A percentile compares a stretch with the other conserved stretches of the same genome.
Evolutionary conservation across 1,140 invertebrate genomes (phyloP).

Genomic region (Acromyrmex heyeri): DNA sequence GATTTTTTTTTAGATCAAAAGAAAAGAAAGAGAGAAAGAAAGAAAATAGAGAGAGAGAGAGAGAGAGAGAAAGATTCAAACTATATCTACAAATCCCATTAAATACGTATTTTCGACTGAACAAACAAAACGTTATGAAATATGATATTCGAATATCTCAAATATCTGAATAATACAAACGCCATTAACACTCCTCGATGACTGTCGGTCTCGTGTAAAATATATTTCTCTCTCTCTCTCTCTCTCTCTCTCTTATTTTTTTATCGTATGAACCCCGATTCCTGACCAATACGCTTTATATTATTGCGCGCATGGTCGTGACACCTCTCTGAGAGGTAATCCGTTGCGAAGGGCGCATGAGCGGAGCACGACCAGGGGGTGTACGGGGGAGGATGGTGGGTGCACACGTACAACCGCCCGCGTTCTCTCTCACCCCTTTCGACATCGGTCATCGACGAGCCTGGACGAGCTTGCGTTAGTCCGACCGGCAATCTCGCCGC

Average conservation of each 20-base stretch:
- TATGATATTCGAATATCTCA: slow-evolving; percentile 18
- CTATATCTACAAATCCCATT: not conserved
- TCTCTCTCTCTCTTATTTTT: not conserved
- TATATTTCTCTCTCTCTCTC: not conserved
- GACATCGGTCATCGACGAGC: slow-evolving; percentile 72
- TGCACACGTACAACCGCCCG: slow-evolving; percentile 59
- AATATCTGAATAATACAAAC: slow-evolving; percentile 19
- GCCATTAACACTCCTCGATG: not conserved
- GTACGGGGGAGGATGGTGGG: slow-evolving; percentile 40
- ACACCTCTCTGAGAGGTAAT: slow-evolving; percentile 33
- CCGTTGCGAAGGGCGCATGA: slow-evolving; percentile 79
- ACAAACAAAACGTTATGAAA: slow-evolving; percentile 5
- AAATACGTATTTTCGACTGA: not conserved
- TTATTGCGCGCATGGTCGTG: slow-evolving; percentile 57
- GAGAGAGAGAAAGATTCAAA: not conserved
- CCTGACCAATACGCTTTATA: slow-evolving; percentile 5
- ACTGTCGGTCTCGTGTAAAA: not conserved
- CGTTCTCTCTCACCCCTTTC: slow-evolving; percentile 52
- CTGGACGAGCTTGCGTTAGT: slow-evolving; percentile 67
- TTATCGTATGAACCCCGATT: not conserved
- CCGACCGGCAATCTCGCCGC: slow-evolving; percentile 72
- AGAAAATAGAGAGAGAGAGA: not conserved
- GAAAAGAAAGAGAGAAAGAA: not conserved
- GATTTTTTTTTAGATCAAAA: not conserved
- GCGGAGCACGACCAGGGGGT: slow-evolving; percentile 71